Evolutionary conservation across 2,797 vertebrate genomes (phyloP).

Genomic region (Allenopithecus nigroviridis): DNA sequence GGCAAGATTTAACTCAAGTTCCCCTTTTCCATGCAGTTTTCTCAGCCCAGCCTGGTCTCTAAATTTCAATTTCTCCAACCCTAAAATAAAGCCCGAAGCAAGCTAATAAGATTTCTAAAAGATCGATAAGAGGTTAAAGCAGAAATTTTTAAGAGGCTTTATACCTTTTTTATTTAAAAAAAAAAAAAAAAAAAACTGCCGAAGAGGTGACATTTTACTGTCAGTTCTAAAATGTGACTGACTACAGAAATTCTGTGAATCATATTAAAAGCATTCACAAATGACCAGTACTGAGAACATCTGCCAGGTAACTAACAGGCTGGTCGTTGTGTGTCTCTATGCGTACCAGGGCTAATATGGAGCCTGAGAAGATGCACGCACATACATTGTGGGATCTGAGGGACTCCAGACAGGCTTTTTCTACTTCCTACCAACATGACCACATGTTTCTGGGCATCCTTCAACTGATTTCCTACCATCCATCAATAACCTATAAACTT

Average conservation of each 20-base stretch:
- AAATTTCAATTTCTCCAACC: neutral
- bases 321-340: neutral
- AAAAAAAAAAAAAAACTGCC: neutral
- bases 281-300: neutral
- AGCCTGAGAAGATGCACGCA: neutral
- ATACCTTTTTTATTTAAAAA: neutral
- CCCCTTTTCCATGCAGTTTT: neutral
- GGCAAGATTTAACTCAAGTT: neutral
- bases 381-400: neutral
- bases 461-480: neutral
- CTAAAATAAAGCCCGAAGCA: neutral
- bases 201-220: neutral
- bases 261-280: neutral
- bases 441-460: neutral
- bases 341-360: rapidly evolving
- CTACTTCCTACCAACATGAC: neutral
- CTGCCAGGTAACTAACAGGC: neutral
- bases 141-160: neutral
- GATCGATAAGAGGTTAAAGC: neutral
- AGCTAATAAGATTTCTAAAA: neutral
- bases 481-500: neutral
- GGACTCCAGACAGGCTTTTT: neutral
- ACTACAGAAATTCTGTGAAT: neutral
- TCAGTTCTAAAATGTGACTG: neutral
- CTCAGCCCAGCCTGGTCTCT: neutral